These are phyloP conservation scores for Perca schrenkii DNA, from an alignment of 2,113 vertebrate genomes.

Conservation along the genomic window DNA sequence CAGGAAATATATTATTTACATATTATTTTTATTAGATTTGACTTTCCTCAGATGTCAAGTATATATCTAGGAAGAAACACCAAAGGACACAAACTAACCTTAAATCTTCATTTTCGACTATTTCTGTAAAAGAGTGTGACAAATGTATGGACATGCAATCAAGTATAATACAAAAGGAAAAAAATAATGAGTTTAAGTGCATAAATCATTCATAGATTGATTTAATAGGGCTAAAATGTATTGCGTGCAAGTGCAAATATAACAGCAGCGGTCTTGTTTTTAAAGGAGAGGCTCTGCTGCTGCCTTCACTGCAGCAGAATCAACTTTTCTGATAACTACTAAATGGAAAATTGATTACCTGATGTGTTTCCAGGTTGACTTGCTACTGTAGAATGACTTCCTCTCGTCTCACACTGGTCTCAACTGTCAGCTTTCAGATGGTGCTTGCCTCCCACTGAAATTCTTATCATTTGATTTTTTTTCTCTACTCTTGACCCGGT, in stretches of 20 bases:
- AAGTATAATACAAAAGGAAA: neutral
- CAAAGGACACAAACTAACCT: neutral
- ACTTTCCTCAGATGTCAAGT: neutral
- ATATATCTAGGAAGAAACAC: neutral
- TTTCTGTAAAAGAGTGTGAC: neutral
- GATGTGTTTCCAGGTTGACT: constrained; percentile 47
- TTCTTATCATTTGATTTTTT: constrained; percentile 9
- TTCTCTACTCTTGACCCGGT: neutral
- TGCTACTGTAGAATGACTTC: constrained; percentile 38
- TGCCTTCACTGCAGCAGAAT: constrained; percentile 7
- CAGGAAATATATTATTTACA: neutral
- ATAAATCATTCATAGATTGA: constrained; percentile 1
- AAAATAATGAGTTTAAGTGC: constrained; percentile 7
- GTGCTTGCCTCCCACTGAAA: constrained; percentile 1
- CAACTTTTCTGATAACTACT: constrained; percentile 38
- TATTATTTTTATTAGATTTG: neutral
- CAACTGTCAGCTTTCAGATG: constrained; percentile 29
- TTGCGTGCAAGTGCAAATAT: neutral
- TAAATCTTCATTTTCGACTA: neutral
- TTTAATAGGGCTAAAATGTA: neutral
- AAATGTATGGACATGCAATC: neutral
- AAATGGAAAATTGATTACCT: constrained; percentile 49
- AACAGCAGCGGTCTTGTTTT: constrained; percentile 15
- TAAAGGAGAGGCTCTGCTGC: constrained; percentile 20
- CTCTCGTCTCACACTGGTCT: constrained; percentile 26